Base-by-base conservation (phyloP, 1,140 invertebrate genomes). In the Drosophila tsacasi region DNA sequence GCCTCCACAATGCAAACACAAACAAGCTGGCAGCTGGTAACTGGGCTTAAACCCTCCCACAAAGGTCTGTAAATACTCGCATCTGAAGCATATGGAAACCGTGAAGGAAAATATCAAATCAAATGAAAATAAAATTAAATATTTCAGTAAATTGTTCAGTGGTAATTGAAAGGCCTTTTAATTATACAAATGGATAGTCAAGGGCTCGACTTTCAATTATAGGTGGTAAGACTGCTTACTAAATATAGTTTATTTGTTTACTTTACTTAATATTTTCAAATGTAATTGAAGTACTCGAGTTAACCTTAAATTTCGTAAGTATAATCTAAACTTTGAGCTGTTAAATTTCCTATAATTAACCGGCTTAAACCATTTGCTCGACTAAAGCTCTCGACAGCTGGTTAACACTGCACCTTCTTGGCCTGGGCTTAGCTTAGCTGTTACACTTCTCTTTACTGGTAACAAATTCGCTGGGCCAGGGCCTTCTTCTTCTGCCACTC, bases 61-160 rank as follows among this genome's bases (percentile, higher is more conserved):
- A 39, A 39, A 3, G 5, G 15, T 6, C 54, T 23, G 54, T 39
- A 72, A 85, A 68, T 54, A 42, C 44, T 35, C 10, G 10, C 15
- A 39, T 32, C 27, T n/a, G n/a, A 55, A 75, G 66, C 83, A 83
- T 81, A 89, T 89, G 84, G 49, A 62, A 60, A 54, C 23, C 54
- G 66, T 55, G 39, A 44, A 13, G 63, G 49, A 74, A 25, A 35
- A 46, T 39, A 64, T 42, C 49, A 42, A 57, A 57, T 61, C 52
- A 46, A 52, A 42, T 19, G 37, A 58, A 61, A 62, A 44, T 12
- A 17, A 40, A 76, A 40, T 42, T 52, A 32, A 39, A 47, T 40
- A 44, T 76, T 55, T 40, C 42, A 30, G 17, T 46, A 35, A 5
- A 35, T 67, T 60, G 54, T 76, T 75, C 46, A 65, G 42, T 17